Evolutionary conservation across 2,888 invertebrate genomes (phyloP).

Genomic region (Hanleya hanleyi): DNA sequence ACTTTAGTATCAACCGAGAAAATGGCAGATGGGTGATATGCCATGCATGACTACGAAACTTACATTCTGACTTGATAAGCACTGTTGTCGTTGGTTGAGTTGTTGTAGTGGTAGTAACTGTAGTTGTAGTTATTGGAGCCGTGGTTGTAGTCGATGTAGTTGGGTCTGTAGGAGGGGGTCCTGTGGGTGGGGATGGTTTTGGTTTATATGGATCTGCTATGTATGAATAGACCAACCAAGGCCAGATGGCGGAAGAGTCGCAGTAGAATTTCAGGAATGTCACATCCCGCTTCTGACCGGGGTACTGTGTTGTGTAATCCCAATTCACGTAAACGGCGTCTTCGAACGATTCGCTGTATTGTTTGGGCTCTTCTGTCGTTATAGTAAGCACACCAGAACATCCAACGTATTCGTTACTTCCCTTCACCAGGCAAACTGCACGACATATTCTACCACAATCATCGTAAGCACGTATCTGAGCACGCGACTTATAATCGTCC

Average conservation of each 20-base stretch:
- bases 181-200: not conserved
- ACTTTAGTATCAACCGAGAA: no score
- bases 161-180: not conserved
- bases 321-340: conserved; percentile 45
- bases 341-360: conserved; percentile 51
- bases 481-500: conserved; percentile 28
- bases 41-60: not conserved
- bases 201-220: not conserved
- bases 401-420: conserved; percentile 40
- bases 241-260: conserved; percentile 47
- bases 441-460: conserved; percentile 60
- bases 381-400: conserved; percentile 57
- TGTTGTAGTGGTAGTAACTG: not conserved
- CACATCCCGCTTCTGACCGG: conserved; percentile 46
- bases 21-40: no score
- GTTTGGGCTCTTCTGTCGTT: conserved; percentile 40
- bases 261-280: conserved; percentile 61
- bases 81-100: not conserved
- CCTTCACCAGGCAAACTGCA: conserved; percentile 51
- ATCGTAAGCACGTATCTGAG: conserved; percentile 55
- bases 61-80: not conserved
- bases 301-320: conserved; percentile 15
- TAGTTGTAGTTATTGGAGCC: not conserved
- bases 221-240: not conserved
- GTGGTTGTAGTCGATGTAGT: not conserved